Evolutionary conservation across 2,113 vertebrate genomes (phyloP).

Genomic region (Noturus placidus): DNA sequence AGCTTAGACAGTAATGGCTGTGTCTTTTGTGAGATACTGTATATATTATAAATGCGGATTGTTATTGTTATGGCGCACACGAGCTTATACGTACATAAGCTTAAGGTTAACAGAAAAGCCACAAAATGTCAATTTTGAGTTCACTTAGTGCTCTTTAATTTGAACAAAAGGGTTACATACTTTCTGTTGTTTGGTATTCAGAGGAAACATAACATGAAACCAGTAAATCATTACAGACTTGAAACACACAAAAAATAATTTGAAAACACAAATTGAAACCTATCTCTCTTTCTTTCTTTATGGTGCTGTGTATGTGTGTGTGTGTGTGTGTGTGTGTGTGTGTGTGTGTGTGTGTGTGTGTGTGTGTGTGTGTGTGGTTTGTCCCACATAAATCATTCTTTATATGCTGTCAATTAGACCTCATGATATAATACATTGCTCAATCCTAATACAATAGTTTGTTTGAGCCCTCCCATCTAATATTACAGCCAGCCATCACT

Average conservation of each 20-base stretch:
- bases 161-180: background rate
- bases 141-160: background rate
- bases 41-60: no score
- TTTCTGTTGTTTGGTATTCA: background rate
- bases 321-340: background rate
- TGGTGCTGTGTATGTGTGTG: no score
- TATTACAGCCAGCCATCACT: background rate
- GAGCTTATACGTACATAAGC: no score
- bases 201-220: background rate
- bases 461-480: background rate
- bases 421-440: background rate
- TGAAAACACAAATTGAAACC: background rate
- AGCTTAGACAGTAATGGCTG: no score
- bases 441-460: background rate
- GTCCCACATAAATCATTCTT: background rate
- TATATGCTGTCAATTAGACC: background rate
- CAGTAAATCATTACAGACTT: background rate
- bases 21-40: no score
- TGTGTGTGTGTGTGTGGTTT: background rate
- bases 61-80: no score
- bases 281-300: background rate
- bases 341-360: background rate
- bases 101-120: no score
- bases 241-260: background rate
- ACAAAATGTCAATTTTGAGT: no score